These are phyloP conservation scores for Perdita meconis DNA, from an alignment of 2,888 invertebrate genomes.

Conservation along the genomic window DNA sequence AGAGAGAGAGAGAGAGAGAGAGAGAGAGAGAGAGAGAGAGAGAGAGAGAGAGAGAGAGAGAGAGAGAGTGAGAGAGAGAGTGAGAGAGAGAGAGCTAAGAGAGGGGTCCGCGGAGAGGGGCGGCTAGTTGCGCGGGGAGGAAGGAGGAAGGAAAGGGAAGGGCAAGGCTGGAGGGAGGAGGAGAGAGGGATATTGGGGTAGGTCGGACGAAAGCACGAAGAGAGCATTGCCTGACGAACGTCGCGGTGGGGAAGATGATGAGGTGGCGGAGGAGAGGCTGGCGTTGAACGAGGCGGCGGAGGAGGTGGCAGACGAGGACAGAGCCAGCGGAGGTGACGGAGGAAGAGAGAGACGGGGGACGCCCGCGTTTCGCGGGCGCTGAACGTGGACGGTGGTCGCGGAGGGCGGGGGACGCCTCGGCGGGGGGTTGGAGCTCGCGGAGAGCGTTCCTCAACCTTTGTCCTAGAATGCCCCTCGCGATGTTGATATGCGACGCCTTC, in stretches of 20 bases:
- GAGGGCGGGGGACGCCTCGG: conserved; percentile 37
- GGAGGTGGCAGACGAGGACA: conserved; percentile 39
- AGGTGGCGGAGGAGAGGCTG: conserved; percentile 35
- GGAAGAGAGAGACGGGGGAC: conserved; percentile 22
- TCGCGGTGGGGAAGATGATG: conserved; percentile 49
- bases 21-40: conserved; percentile 22
- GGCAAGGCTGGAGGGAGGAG: conserved; percentile 6
- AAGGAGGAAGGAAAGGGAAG: conserved; percentile 14
- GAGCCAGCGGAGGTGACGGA: conserved; percentile 6
- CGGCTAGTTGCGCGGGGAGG: conserved; percentile 4
- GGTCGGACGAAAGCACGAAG: conserved; percentile 81
- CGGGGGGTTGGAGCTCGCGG: conserved; percentile 65
- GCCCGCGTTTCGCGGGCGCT: conserved; percentile 32
- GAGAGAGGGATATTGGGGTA: conserved; percentile 78
- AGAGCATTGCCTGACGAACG: conserved; percentile 69
- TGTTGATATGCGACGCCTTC: conserved; percentile 75
- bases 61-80: background rate
- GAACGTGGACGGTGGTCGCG: conserved; percentile 45
- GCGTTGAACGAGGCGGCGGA: conserved; percentile 40
- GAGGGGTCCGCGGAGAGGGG: conserved; percentile 20
- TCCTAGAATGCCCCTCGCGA: conserved; percentile 80
- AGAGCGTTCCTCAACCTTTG: conserved; percentile 83
- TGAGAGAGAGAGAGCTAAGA: conserved; percentile 28
- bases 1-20: conserved; percentile 21
- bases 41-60: too few species aligned